Evolutionary conservation across 2,888 invertebrate species (phyloP).

Genomic region (Biston stratarius): DNA sequence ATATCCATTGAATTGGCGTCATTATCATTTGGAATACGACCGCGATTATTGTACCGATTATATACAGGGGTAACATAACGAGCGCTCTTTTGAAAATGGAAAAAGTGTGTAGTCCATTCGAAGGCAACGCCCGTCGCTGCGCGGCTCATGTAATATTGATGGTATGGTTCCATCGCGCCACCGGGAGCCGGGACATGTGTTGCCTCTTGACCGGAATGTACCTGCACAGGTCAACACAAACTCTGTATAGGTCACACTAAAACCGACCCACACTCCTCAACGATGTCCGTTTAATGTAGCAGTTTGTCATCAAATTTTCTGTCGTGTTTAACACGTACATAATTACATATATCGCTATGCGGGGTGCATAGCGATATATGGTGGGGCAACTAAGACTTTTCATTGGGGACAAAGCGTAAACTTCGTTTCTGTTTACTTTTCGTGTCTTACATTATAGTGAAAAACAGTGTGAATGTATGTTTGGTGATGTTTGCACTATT

Average conservation of each 20-base stretch:
- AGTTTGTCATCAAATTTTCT: slow-evolving; percentile 21
- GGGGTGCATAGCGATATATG: too few species aligned
- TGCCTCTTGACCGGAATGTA: slow-evolving; percentile 48
- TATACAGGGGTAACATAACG: slow-evolving; percentile 37
- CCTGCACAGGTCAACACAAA: slow-evolving; percentile 42
- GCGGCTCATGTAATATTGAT: slow-evolving; percentile 70
- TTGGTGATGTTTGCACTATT: too few species aligned
- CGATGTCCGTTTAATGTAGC: slow-evolving; percentile 21
- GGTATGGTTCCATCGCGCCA: slow-evolving; percentile 43
- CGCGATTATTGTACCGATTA: slow-evolving; percentile 41
- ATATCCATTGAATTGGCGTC: slow-evolving; percentile 15
- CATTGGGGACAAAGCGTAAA: background rate
- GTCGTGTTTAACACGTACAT: slow-evolving; percentile 14
- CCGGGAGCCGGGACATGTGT: slow-evolving; percentile 51
- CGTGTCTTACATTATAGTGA: too few species aligned
- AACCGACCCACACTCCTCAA: slow-evolving; percentile 14
- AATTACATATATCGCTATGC: background rate
- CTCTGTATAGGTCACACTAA: slow-evolving; percentile 25
- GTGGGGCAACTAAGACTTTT: background rate
- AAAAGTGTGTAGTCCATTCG: slow-evolving; percentile 51
- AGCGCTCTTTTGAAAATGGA: slow-evolving; percentile 42
- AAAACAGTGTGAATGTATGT: too few species aligned
- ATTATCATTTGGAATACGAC: slow-evolving; percentile 35
- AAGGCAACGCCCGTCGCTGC: slow-evolving; percentile 44
- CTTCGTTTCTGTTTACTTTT: too few species aligned